Evolutionary conservation across 1,140 invertebrate species (phyloP), one percentile per base, ranked within the genome.

Genomic region (Drosophila kepulauana): DNA sequence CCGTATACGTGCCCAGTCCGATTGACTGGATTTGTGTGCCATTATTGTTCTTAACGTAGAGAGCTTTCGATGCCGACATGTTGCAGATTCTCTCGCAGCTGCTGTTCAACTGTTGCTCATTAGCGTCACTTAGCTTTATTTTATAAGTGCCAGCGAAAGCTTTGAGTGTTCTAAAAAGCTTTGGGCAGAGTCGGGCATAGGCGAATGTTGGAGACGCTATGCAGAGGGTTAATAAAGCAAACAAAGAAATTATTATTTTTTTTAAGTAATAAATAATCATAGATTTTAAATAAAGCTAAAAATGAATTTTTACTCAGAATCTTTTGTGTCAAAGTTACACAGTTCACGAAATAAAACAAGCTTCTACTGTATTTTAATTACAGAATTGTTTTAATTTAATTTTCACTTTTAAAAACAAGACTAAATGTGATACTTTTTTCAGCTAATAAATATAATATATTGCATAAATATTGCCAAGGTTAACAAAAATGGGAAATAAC

Each of bases 1-100:
- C 96, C 89, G 96, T 95, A 94, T 96, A 97, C 1, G 96, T 97
- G 8, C 97, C 97, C 11, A 97, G 92, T 5, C 96, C 97, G 49
- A 97, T 91, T 2, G 95, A 78, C 4, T 96, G 96, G 57, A 96
- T 94, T 63, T 94, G 92, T 13, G 93, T 91, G 45, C 96, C 96
- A 91, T 95, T 95, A 79, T 95, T 95, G 16, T 97, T 93, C 74
- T 87, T 93, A 3, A 93, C 75, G 28, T 85, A 91, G 1, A 92
- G 88, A 49, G 87, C 81, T 56, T 91, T 79, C 5, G 67, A 49
- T 43, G 77, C 77, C 52, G 84, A 81, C 84, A 88, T 88, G 46
- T 70, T 84, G 62, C 30, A 6, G 13, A 15, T 54, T 56, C 43
- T 57, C n/a, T 46, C 33, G 33, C 62, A 58, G 67, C 58, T 61